Evolutionary conservation across 1,140 invertebrate species (phyloP), one percentile per base, ranked within the genome.

Genomic region (Drosophila ficusphila): DNA sequence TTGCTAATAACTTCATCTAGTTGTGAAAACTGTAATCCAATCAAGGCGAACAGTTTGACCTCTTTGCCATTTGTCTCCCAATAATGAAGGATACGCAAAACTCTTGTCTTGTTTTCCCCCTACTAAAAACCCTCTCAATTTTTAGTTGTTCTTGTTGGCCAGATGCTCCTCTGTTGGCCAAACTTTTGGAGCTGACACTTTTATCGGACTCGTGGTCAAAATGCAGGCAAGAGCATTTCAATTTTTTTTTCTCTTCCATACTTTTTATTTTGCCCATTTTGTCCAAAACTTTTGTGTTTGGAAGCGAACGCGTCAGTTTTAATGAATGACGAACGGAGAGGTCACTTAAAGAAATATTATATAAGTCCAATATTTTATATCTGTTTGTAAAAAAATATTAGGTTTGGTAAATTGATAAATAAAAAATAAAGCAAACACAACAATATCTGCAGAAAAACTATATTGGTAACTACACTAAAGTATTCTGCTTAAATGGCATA

Each of bases 111-210:
- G 21, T 4, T 18, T 23, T 16, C 8, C 3, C 39, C n/a, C 33
- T 11, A 1, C 11, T 49, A 39, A 41, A 39, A 41, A 52, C 36
- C 62, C 62, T 42, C 52, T 67, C 67, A 52, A 52, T 67, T 67
- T 67, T 19, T 34, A 8, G 34, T 42, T 51, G 25, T 67, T 51
- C 34, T 64, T 67, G 27, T 21, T 19, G 60, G 25, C 62, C 62
- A 65, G 58, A 64, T 65, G 61, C 62, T 67, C 14, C 44, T 41
- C 11, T 25, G 60, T 51, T 65, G 61, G 36, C 46, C 62, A 73
- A 82, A 77, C 60, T 82, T 79, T 54, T 53, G 71, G 21, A 61
- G 41, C 73, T 77, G 78, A 77, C 78, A 77, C 68, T 82, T 81
- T 81, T 82, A 82, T 81, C 78, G 73, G 53, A 39, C 72, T 76